Conservation (phyloP, 1,140 invertebrate genomes). For the Halesus radiatus region DNA sequence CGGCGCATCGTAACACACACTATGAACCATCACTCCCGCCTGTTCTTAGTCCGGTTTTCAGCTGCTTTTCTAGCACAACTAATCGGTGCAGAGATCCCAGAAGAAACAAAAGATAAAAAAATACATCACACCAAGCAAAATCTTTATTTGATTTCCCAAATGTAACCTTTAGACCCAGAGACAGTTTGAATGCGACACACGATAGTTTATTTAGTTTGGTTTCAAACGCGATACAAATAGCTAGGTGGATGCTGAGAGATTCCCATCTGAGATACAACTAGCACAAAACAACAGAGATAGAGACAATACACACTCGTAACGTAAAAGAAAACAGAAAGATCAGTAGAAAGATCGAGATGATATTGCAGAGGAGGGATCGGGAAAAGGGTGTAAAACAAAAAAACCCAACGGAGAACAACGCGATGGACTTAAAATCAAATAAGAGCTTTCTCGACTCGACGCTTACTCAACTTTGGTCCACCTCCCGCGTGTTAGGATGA, state of each 20-base stretch:
- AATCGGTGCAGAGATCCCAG: conserved; percentile 46
- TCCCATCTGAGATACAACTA: conserved; percentile 57
- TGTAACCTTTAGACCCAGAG: conserved; percentile 20
- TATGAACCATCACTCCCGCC: conserved; percentile 22
- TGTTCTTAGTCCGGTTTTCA: conserved; percentile 42
- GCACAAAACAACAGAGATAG: conserved; percentile 58
- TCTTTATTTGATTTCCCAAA: conserved; percentile 20
- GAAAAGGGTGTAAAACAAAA: neutral
- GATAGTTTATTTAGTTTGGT: neutral
- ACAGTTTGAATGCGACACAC: conserved; percentile 8
- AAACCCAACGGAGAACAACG: conserved; percentile 18
- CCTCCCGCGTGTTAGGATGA: neutral
- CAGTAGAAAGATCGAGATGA: conserved; percentile 41
- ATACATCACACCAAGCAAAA: conserved; percentile 42
- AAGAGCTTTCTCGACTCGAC: neutral
- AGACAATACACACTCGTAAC: conserved; percentile 57
- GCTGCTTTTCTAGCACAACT: conserved; percentile 58
- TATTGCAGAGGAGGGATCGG: neutral
- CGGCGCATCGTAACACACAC: conserved; percentile 10
- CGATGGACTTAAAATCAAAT: conserved; percentile 12
- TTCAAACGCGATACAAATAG: conserved; percentile 21
- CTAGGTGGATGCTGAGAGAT: conserved; percentile 55
- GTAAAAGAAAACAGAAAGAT: conserved; percentile 51
- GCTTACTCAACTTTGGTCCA: neutral
- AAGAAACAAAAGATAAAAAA: conserved; percentile 30